These are phyloP conservation scores for Phyllopteryx taeniolatus DNA, from an alignment of 2,113 vertebrate genomes.

Conservation along the genomic window DNA sequence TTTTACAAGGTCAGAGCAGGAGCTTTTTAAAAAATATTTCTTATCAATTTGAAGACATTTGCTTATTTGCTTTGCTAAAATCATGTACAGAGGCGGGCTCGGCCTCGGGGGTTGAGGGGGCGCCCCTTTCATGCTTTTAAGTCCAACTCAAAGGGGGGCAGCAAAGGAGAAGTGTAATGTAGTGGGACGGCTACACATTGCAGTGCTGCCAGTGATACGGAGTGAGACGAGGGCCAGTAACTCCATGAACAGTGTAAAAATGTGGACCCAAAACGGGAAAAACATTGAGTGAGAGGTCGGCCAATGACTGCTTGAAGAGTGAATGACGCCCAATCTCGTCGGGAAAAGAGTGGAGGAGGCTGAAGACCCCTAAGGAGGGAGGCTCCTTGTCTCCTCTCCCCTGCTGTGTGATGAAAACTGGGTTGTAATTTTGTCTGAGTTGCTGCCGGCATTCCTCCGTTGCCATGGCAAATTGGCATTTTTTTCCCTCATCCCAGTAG, in stretches of 20 bases:
- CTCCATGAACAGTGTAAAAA: neutral
- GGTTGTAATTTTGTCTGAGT: conserved; percentile 37
- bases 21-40: conserved; percentile 10
- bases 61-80: conserved; percentile 60
- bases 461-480: conserved; percentile 61
- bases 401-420: conserved; percentile 54
- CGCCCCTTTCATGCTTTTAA: conserved; percentile 57
- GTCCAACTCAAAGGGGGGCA: conserved; percentile 9
- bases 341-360: neutral
- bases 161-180: neutral
- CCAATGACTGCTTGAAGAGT: neutral
- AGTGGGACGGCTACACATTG: neutral
- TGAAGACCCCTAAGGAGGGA: conserved; percentile 34
- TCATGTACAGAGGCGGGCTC: conserved; percentile 34
- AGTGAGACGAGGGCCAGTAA: neutral
- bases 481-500: conserved; percentile 53
- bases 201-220: neutral
- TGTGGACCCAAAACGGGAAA: neutral
- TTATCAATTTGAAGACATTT: conserved; percentile 58
- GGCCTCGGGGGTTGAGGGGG: conserved; percentile 24
- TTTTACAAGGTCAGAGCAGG: conserved; percentile 64
- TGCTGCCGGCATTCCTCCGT: conserved; percentile 57
- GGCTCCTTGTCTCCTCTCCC: conserved; percentile 40
- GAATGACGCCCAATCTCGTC: neutral
- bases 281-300: neutral